These are phyloP conservation scores for Oophaga pumilio DNA, from an alignment of 2,113 vertebrate genomes.

Conservation along the genomic window DNA sequence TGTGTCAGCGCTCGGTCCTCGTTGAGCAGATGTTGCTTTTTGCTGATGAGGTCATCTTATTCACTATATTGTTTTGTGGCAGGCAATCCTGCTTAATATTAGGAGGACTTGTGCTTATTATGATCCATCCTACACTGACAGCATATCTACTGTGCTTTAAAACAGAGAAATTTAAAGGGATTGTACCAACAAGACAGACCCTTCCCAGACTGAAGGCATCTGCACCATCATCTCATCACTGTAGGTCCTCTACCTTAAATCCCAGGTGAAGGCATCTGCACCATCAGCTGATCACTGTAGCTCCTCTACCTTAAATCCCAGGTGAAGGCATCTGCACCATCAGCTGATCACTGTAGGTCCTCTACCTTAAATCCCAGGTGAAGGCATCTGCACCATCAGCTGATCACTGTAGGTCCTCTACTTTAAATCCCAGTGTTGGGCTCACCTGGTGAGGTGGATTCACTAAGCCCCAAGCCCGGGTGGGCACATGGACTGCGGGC, in stretches of 20 bases:
- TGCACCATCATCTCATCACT: neutral
- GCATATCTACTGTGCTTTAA: neutral
- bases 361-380: neutral
- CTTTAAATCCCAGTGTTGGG: neutral
- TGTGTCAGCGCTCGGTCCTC: neutral
- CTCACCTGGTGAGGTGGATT: no score
- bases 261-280: no score
- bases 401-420: neutral
- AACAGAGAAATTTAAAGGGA: neutral
- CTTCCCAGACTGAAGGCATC: no score
- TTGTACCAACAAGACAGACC: neutral
- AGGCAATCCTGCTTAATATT: neutral
- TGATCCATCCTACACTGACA: neutral
- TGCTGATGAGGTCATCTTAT: constrained; percentile 24
- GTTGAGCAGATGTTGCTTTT: constrained; percentile 23
- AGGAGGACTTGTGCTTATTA: neutral
- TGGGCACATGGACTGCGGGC: no score
- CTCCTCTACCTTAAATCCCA: no score
- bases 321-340: no score
- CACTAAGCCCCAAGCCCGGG: no score
- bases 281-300: neutral
- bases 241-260: no score
- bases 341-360: neutral
- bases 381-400: no score
- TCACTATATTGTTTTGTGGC: neutral